phyloP scores from a whole-genome alignment of 35 echinoderm and acorn worm genomes.

The Chiridota heheva region DNA sequence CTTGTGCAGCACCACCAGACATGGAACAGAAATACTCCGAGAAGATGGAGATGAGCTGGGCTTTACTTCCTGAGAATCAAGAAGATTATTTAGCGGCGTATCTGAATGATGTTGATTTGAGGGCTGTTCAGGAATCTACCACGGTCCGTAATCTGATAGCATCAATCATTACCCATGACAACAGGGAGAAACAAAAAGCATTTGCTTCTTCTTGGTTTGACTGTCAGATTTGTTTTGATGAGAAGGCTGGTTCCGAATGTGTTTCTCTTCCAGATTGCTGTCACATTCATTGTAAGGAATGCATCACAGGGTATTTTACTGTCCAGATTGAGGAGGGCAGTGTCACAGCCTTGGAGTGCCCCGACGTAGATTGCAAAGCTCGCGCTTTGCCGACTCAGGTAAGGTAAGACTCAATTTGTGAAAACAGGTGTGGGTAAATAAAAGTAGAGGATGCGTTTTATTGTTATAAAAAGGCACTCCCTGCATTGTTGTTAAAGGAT shows the following conservation, averaged over 20 bases:
- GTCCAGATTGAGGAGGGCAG: conserved; percentile 49
- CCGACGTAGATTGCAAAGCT: conserved; percentile 33
- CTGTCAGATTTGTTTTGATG: conserved; percentile 51
- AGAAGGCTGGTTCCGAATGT: conserved; percentile 25
- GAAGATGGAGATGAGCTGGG: neutral
- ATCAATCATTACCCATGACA: conserved; percentile 12
- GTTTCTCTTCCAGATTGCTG: conserved; percentile 18
- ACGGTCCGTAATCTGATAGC: no score
- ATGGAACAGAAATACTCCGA: neutral
- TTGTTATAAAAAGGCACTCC: neutral
- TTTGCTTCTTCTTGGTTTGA: conserved; percentile 3
- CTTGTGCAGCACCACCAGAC: neutral
- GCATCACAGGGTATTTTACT: conserved; percentile 45
- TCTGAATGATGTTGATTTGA: neutral
- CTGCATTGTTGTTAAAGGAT: neutral
- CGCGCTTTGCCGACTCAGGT: conserved; percentile 38
- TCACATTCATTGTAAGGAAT: conserved; percentile 53
- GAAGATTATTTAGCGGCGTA: neutral
- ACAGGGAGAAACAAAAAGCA: neutral
- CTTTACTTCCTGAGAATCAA: neutral
- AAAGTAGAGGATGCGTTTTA: neutral
- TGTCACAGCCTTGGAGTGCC: conserved; percentile 30
- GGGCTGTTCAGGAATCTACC: neutral
- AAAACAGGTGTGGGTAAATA: neutral
- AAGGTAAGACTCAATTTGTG: neutral